Percentiles rank a stretch among this genome's conserved stretches.
These are phyloP conservation scores for Enteromius trimaculatus DNA, from an alignment of 2,797 vertebrate genomes.

Conservation along the genomic window DNA sequence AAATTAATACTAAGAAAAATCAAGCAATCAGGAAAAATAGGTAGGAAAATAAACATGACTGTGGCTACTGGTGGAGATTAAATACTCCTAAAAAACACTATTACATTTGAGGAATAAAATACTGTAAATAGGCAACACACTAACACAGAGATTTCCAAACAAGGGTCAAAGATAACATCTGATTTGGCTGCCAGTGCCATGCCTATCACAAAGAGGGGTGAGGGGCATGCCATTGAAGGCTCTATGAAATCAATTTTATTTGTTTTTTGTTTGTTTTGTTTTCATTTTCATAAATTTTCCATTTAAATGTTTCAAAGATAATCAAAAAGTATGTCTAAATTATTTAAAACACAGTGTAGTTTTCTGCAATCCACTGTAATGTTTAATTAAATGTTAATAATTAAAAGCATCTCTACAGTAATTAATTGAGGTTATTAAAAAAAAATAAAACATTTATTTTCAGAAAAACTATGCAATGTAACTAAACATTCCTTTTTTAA, in stretches of 20 bases:
- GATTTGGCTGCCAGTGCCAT: background rate
- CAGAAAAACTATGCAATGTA: background rate
- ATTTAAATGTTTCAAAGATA: too few species aligned
- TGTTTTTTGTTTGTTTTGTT: background rate
- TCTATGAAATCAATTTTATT: background rate
- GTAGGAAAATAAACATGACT: background rate
- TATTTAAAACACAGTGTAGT: background rate
- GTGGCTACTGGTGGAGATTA: background rate
- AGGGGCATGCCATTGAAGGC: background rate
- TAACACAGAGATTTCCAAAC: background rate
- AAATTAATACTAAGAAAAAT: background rate
- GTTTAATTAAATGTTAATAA: background rate
- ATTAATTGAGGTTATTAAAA: background rate
- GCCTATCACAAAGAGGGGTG: background rate
- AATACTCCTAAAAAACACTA: background rate
- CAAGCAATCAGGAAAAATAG: background rate
- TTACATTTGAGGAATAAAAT: background rate
- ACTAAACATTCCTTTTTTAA: background rate
- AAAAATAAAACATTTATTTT: background rate
- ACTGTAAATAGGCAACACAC: background rate
- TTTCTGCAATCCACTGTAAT: background rate
- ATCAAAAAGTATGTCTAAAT: background rate
- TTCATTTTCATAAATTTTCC: background rate
- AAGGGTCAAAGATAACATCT: background rate
- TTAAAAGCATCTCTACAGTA: slow-evolving; percentile 1